Evolutionary conservation across 1,140 invertebrate species (phyloP), one percentile per base, ranked within the genome.

Genomic region (Hirudo medicinalis): DNA sequence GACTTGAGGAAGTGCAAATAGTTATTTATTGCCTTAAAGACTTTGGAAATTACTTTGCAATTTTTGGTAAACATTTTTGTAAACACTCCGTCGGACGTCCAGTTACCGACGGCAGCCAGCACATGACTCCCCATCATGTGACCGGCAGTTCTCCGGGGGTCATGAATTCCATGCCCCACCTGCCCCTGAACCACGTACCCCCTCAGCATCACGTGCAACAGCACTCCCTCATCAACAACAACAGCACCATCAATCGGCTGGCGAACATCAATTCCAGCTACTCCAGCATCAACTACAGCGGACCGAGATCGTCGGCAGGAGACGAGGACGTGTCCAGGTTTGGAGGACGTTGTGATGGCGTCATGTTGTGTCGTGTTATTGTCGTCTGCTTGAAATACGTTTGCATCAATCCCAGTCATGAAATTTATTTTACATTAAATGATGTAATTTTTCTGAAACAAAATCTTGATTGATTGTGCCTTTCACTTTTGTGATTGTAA

Each of bases 211-310:
- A 22, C 29, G 22, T 63, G 29, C 57, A 63, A 32, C 57, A 63
- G 13, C 57, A 63, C 22, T 63, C 57, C 8, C 57, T 63, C 22
- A 63, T 63, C 22, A 63, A 63, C 57, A 63, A 63, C 19, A 63
- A 63, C 57, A 63, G 57, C 19, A 63, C 57, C 57, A 63, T 63
- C 22, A 63, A 32, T n/a, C 57, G 57, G 8, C 29, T 63, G 22
- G 57, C 22, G 1, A 63, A 63, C 57, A 32, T 63, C 22, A 63
- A 63, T n/a, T 63, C 57, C 11, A 63, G 57, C 19, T 63, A 63
- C 57, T 63, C 57, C 13, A 63, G 57, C 29, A 69, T 69, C 40
- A 69, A 69, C 40, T 69, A 69, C 29, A 69, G 22, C 40, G n/a
- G n/a, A 4, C 22, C n/a, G 25, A 22, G 40, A 9, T 29, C 67